phyloP scores from a whole-genome alignment of 2,888 invertebrate species.

The Polydrusus pterygomalis region DNA sequence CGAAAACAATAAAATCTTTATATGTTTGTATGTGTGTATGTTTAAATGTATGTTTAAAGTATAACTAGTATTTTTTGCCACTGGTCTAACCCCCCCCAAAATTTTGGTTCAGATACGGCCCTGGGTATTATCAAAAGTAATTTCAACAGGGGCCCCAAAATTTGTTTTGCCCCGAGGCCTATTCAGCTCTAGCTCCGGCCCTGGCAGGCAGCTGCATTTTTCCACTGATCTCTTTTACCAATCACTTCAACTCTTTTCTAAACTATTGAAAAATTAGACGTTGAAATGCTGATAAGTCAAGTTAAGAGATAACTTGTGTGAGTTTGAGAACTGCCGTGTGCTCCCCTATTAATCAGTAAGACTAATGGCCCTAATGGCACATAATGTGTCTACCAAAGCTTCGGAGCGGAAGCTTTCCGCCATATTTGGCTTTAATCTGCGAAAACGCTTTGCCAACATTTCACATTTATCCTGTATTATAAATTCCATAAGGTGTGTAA shows the following conservation, averaged over 20 bases:
- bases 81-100: too few species aligned
- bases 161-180: too few species aligned
- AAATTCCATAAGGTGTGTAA: not conserved
- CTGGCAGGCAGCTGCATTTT: too few species aligned
- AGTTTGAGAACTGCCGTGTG: slow-evolving; percentile 42
- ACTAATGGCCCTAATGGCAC: slow-evolving; percentile 50
- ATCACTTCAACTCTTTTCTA: not conserved
- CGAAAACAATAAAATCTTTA: too few species aligned
- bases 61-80: too few species aligned
- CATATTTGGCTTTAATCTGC: slow-evolving; percentile 14
- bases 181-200: too few species aligned
- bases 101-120: too few species aligned
- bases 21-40: too few species aligned
- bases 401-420: slow-evolving; percentile 26
- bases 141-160: too few species aligned
- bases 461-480: not conserved
- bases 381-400: slow-evolving; percentile 40
- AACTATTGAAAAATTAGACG: not conserved
- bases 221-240: not conserved
- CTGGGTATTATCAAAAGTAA: too few species aligned
- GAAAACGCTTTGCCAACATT: slow-evolving; percentile 6
- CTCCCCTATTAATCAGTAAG: slow-evolving; percentile 47
- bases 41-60: too few species aligned
- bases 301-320: slow-evolving; percentile 27
- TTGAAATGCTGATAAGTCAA: slow-evolving; percentile 26